Evolutionary conservation across 2,888 invertebrate species (phyloP).

Genomic region (Polydrusus pterygomalis): DNA sequence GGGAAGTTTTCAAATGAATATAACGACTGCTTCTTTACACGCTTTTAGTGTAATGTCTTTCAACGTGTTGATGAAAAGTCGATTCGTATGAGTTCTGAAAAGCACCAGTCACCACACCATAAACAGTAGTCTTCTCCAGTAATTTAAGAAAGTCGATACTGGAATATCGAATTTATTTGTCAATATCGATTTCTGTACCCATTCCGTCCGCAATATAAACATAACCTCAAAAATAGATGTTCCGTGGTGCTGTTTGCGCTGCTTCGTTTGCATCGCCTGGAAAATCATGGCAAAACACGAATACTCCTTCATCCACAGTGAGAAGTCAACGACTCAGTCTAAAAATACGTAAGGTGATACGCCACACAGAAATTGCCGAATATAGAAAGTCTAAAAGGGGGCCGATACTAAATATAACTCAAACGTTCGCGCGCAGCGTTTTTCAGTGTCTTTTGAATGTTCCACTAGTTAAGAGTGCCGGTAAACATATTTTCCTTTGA

Average conservation of each 20-base stretch:
- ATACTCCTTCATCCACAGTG: conserved; percentile 43
- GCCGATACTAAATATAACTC: conserved; percentile 70
- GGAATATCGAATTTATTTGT: background rate
- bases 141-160: background rate
- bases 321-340: conserved; percentile 69
- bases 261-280: background rate
- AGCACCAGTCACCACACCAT: no score
- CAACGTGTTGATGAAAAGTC: no score
- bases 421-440: conserved; percentile 62
- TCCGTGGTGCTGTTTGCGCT: background rate
- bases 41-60: no score
- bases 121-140: background rate
- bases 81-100: no score
- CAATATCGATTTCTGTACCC: background rate
- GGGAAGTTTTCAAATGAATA: no score
- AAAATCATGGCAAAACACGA: conserved; percentile 11
- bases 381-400: conserved; percentile 69
- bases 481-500: conserved; percentile 26
- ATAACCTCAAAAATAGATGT: conserved; percentile 19
- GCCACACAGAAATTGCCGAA: conserved; percentile 69
- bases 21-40: no score
- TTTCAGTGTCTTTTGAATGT: conserved; percentile 61
- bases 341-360: conserved; percentile 69
- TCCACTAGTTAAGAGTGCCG: conserved; percentile 50
- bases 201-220: background rate